Conservation (phyloP, 1,140 invertebrate species). For the Mizuhopecten yessoensis region DNA sequence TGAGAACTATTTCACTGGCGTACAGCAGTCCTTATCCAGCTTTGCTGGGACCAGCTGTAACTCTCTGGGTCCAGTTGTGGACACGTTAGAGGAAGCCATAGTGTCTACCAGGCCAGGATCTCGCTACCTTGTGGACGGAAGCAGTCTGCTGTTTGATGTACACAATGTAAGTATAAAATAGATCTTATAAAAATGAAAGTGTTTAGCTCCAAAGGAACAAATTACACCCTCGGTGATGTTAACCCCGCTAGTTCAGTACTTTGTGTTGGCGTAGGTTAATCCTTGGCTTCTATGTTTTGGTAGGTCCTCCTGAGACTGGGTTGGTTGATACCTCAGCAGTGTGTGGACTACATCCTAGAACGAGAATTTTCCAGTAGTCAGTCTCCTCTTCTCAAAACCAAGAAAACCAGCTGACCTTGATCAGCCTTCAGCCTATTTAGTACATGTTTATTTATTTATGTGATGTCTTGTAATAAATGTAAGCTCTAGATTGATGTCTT, state of each 20-base stretch:
- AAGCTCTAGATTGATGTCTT: no score
- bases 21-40: conserved; percentile 44
- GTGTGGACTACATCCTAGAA: conserved; percentile 19
- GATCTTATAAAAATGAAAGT: no score
- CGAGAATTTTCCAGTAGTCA: neutral
- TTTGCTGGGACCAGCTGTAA: conserved; percentile 58
- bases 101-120: conserved; percentile 55
- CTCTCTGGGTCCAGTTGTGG: conserved; percentile 70
- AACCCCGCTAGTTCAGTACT: neutral
- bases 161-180: conserved; percentile 52
- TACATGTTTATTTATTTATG: no score
- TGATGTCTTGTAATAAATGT: no score
- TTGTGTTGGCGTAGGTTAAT: neutral
- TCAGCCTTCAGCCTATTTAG: no score
- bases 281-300: neutral
- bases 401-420: no score
- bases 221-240: no score
- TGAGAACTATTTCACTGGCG: conserved; percentile 65
- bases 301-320: conserved; percentile 41
- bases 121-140: conserved; percentile 74
- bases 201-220: no score
- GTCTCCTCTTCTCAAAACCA: no score
- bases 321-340: neutral
- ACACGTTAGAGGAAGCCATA: conserved; percentile 71
- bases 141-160: conserved; percentile 58